Conservation (phyloP, 2,888 invertebrate genomes). For the Oscheius onirici region DNA sequence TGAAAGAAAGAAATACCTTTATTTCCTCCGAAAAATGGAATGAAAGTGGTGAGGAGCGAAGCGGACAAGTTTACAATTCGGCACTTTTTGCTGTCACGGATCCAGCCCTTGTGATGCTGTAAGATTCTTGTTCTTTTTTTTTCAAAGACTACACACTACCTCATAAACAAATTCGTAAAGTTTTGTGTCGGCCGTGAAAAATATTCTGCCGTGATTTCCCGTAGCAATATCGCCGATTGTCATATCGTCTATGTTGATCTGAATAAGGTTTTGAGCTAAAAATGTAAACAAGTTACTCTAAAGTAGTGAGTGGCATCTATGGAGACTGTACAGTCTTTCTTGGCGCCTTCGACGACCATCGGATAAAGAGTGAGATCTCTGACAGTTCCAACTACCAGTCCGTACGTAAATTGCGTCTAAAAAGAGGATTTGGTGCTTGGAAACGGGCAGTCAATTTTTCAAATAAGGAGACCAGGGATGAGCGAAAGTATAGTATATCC, state of each 20-base stretch:
- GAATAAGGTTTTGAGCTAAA: background rate
- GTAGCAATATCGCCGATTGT: constrained; percentile 78
- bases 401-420: constrained; percentile 83
- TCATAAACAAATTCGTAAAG: constrained; percentile 94
- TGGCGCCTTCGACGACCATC: constrained; percentile 73
- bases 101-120: constrained; percentile 34
- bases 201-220: constrained; percentile 86
- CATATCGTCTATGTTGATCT: constrained; percentile 63
- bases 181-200: constrained; percentile 93
- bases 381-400: constrained; percentile 91
- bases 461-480: too few relatives aligned
- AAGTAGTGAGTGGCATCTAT: constrained; percentile 77
- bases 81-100: constrained; percentile 82
- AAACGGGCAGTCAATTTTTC: background rate
- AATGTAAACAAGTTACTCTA: constrained; percentile 78
- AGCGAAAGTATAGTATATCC: too few relatives aligned
- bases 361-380: constrained; percentile 91
- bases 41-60: constrained; percentile 43
- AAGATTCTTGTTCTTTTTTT: background rate
- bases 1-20: constrained; percentile 14
- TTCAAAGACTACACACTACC: constrained; percentile 74
- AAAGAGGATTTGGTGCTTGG: constrained; percentile 72
- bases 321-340: constrained; percentile 30
- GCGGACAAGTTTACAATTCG: constrained; percentile 92
- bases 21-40: constrained; percentile 44